Percentiles rank a stretch among this genome's conserved stretches.
Evolutionary conservation across 2,113 vertebrate species (phyloP).

Genomic region (Macquaria ambigua): DNA sequence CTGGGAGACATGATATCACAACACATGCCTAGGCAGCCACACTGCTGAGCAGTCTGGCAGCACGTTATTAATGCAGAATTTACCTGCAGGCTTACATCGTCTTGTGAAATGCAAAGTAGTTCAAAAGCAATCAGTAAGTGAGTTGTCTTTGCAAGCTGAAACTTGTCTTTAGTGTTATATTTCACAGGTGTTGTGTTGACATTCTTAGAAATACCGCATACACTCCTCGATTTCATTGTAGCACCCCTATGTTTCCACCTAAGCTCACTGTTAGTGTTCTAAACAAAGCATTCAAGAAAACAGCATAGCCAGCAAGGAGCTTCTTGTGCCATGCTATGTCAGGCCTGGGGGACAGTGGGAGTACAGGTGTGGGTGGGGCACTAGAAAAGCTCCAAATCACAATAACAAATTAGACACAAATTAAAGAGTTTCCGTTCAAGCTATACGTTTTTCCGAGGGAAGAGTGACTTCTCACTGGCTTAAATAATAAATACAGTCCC

Average conservation of each 20-base stretch:
- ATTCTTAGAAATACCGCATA: slow-evolving; percentile 5
- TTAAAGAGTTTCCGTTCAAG: too few relatives aligned
- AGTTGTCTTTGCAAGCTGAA: background rate
- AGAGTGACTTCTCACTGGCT: background rate
- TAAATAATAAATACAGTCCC: too few relatives aligned
- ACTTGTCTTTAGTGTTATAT: background rate
- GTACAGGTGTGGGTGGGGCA: background rate
- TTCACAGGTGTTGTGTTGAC: background rate
- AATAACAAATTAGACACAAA: background rate
- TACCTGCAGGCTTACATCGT: background rate
- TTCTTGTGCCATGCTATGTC: background rate
- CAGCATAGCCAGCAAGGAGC: background rate
- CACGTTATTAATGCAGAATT: background rate
- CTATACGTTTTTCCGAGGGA: background rate
- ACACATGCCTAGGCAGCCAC: slow-evolving; percentile 13
- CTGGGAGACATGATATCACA: slow-evolving; percentile 1
- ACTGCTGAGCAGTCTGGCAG: background rate
- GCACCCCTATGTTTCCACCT: background rate
- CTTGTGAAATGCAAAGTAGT: background rate
- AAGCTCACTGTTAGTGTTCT: background rate
- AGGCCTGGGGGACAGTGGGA: background rate
- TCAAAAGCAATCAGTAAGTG: background rate
- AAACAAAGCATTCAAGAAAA: background rate
- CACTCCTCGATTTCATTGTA: background rate
- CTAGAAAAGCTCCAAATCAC: background rate